These are phyloP conservation scores for Pantelozetes paolii DNA, from an alignment of 2,888 invertebrate species.

Conservation along the genomic window DNA sequence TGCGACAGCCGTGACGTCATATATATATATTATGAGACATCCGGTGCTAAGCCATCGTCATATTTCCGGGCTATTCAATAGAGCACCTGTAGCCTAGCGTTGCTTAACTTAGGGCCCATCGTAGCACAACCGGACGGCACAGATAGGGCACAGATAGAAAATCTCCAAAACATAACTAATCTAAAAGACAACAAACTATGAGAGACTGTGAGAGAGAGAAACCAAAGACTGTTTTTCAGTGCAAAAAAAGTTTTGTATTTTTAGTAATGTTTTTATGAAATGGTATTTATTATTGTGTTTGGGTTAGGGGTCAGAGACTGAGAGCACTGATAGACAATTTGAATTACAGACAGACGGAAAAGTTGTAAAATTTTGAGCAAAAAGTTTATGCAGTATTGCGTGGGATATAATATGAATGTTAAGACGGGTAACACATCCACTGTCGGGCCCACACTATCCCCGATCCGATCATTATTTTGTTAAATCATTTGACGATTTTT, in stretches of 20 bases:
- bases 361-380: neutral
- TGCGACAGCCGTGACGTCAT: slow-evolving; percentile 35
- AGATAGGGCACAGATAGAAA: neutral
- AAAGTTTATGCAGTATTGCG: neutral
- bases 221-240: no score
- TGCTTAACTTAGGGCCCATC: neutral
- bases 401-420: slow-evolving; percentile 24
- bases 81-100: slow-evolving; percentile 12
- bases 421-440: slow-evolving; percentile 10
- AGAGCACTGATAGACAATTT: neutral
- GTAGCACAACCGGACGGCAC: neutral
- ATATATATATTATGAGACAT: slow-evolving; percentile 21
- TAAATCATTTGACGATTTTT: neutral
- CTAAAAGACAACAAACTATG: neutral
- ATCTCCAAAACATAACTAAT: neutral
- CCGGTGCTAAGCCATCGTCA: neutral
- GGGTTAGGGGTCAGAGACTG: neutral
- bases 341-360: neutral
- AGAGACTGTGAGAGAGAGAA: neutral
- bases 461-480: neutral
- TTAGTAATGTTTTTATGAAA: no score
- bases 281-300: no score
- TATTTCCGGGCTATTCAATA: slow-evolving; percentile 34
- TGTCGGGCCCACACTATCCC: slow-evolving; percentile 5
- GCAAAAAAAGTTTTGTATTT: no score